Percentiles rank a stretch among this genome's conserved stretches.
phyloP scores from a whole-genome alignment of 2,797 vertebrate genomes.

The Centroberyx gerrardi region DNA sequence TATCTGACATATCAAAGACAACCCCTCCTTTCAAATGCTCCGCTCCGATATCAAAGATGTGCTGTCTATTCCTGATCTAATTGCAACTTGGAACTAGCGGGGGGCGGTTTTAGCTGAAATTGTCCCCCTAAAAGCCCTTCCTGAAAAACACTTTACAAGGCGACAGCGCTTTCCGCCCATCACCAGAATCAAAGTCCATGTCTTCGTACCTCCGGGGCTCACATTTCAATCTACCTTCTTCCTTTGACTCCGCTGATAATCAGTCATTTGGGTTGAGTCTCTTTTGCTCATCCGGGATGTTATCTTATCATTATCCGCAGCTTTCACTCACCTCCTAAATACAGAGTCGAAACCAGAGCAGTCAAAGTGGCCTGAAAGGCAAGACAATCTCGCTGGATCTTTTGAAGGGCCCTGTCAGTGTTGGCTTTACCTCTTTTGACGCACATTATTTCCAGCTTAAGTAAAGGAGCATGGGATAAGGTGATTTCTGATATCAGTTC shows the following conservation, averaged over 20 bases:
- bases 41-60: slow-evolving; percentile 57
- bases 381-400: slow-evolving; percentile 13
- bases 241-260: slow-evolving; percentile 51
- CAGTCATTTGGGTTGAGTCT: slow-evolving; percentile 35
- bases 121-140: slow-evolving; percentile 28
- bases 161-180: slow-evolving; percentile 40
- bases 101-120: slow-evolving; percentile 25
- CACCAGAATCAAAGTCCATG: slow-evolving; percentile 58
- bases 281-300: slow-evolving; percentile 25
- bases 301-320: slow-evolving; percentile 54
- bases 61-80: slow-evolving; percentile 37
- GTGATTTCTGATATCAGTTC: slow-evolving; percentile 13
- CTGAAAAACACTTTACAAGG: slow-evolving; percentile 56
- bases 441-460: slow-evolving; percentile 9
- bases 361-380: slow-evolving; percentile 15
- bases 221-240: slow-evolving; percentile 52
- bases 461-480: not conserved
- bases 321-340: slow-evolving; percentile 41
- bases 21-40: slow-evolving; percentile 29
- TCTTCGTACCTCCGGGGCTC: slow-evolving; percentile 48
- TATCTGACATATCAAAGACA: slow-evolving; percentile 63
- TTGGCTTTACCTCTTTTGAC: slow-evolving; percentile 17
- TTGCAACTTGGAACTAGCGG: slow-evolving; percentile 29
- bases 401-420: not conserved
- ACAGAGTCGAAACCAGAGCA: slow-evolving; percentile 37